Evolutionary conservation across 2,113 vertebrate genomes (phyloP).

Genomic region (Fregetta grallaria): DNA sequence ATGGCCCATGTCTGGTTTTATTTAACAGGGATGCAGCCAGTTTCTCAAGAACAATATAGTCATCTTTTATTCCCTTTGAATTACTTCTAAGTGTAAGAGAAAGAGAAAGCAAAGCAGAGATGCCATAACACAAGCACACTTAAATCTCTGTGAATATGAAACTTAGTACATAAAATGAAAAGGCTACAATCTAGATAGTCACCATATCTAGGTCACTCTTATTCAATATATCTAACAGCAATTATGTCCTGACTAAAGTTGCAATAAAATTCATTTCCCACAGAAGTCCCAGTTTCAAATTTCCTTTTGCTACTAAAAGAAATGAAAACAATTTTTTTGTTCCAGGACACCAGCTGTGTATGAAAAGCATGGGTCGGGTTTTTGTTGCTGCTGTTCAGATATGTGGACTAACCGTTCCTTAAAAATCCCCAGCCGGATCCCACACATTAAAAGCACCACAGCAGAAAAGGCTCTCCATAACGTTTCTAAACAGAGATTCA

Average conservation of each 20-base stretch:
- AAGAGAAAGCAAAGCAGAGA: not conserved
- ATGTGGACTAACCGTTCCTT: not conserved
- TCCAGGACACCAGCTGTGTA: not conserved
- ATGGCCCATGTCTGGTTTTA: not conserved
- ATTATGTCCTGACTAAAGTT: not conserved
- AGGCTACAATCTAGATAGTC: not conserved
- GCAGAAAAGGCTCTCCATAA: not conserved
- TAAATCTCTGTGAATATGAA: not conserved
- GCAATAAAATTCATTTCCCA: not conserved
- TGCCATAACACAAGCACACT: not conserved
- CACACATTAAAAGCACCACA: not conserved
- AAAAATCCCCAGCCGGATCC: not conserved
- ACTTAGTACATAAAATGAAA: not conserved
- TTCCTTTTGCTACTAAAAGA: not conserved
- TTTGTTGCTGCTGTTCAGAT: not conserved
- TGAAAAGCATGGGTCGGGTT: not conserved
- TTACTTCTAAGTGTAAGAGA: not conserved
- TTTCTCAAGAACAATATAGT: not conserved
- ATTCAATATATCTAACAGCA: not conserved
- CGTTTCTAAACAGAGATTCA: not conserved
- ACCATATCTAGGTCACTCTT: not conserved
- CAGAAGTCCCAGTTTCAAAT: not conserved
- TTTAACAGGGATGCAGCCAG: not conserved
- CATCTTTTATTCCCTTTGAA: not conserved
- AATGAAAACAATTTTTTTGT: not conserved